Base-by-base conservation (phyloP, 2,797 vertebrate genomes). In the Micropoecilia bifurca region DNA sequence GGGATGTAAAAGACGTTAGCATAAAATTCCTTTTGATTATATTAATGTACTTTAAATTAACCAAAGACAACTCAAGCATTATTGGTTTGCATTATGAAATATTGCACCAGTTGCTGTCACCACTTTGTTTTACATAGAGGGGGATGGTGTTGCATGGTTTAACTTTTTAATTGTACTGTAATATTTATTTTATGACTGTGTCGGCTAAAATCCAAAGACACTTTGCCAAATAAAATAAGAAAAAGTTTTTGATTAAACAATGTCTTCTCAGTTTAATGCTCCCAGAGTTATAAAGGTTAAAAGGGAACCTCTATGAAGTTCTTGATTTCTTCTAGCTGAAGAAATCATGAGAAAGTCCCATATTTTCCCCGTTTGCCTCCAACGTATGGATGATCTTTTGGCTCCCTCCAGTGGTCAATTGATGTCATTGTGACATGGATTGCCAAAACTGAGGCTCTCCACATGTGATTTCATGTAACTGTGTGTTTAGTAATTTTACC, bases 211-310 rank as follows among this genome's bases (percentile, higher is more conserved):
- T 80, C 66, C 68, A 82, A 77, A 77, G n/a, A 75, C 75, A 79
- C 9, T 86, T 76, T 90, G 76, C 85, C 72, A 80, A 92, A 91
- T 90, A 86, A 93, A 50, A 50, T 41, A 18, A 25, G 9, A 7
- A 90, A 28, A 69, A 12, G 16, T 9, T 84, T 91, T 88, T 79
- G 55, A 86, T 78, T 82, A 30, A 84, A 76, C 30, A 71, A 76
- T 20, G 1, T 53, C 33, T 71, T 4, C 1, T n/a, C 43, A 25
- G 68, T 71, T 12, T 74, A 45, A 53, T 73, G 8, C 10, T 53
- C 50, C 33, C 30, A 16, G 12, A 30, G 57, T 45, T 73, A 0
- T 33, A 50, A 71, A 71, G n/a, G 6, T 25, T 28, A n/a, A 71
- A 71, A 71, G 6, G 18, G 53, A 57, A 57, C 28, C 30, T 13